Conservation (phyloP, 2,797 vertebrate species). For the Malurus splendens region DNA sequence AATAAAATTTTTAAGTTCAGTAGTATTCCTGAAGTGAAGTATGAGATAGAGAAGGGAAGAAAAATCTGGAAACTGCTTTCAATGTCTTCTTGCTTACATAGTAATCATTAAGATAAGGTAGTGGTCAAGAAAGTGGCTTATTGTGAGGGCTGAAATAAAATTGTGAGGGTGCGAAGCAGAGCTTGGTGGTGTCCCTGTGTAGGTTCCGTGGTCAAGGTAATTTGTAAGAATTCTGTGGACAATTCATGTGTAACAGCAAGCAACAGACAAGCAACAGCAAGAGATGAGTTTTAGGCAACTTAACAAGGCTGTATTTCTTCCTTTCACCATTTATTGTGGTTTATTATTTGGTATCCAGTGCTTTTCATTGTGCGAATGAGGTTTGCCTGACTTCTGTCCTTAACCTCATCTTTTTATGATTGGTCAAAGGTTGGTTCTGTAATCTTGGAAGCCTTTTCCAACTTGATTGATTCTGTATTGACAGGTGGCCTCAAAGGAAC, state of each 20-base stretch:
- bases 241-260: background rate
- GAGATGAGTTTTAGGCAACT: background rate
- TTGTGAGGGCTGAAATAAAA: background rate
- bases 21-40: background rate
- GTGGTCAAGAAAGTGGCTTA: background rate
- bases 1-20: background rate
- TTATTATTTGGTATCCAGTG: background rate
- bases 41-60: background rate
- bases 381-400: background rate
- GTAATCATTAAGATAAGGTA: background rate
- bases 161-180: background rate
- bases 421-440: background rate
- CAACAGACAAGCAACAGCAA: background rate
- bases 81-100: background rate
- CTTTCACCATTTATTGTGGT: background rate
- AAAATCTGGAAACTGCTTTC: background rate
- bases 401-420: background rate
- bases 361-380: background rate
- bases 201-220: background rate
- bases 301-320: background rate
- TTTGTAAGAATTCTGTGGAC: background rate
- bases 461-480: background rate
- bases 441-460: background rate
- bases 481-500: background rate
- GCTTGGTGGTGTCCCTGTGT: background rate